These are phyloP conservation scores for Netelia virgata DNA, from an alignment of 2,888 invertebrate genomes.

Conservation along the genomic window DNA sequence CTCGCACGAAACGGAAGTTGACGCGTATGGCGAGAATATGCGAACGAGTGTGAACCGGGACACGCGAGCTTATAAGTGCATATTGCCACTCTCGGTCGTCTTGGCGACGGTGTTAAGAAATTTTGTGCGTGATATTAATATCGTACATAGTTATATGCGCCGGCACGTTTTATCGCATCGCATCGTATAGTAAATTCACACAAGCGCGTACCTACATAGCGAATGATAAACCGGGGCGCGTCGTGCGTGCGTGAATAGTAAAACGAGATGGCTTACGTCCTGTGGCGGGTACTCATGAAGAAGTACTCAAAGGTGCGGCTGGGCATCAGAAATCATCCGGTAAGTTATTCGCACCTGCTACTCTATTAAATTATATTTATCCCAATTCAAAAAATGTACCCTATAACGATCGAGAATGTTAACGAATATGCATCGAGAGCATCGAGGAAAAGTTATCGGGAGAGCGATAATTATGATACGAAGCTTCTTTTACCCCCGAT, in stretches of 20 bases:
- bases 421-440: no score
- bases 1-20: conserved; percentile 57
- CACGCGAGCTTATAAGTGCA: conserved; percentile 62
- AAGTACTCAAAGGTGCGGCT: conserved; percentile 87
- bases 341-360: conserved; percentile 73
- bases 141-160: neutral
- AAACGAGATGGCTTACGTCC: conserved; percentile 86
- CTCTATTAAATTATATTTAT: neutral
- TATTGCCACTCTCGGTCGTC: neutral
- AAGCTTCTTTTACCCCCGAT: no score
- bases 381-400: neutral
- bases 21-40: conserved; percentile 49
- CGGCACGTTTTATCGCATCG: neutral
- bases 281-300: conserved; percentile 88
- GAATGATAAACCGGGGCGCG: conserved; percentile 49
- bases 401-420: no score
- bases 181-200: neutral
- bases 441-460: neutral
- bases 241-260: conserved; percentile 57
- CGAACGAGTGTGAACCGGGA: conserved; percentile 62
- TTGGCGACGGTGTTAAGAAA: conserved; percentile 28
- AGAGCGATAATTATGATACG: no score
- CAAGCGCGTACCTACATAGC: neutral
- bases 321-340: conserved; percentile 85
- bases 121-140: conserved; percentile 54